Base-by-base conservation (phyloP, 2,888 invertebrate species). In the Drosophila yooni region DNA sequence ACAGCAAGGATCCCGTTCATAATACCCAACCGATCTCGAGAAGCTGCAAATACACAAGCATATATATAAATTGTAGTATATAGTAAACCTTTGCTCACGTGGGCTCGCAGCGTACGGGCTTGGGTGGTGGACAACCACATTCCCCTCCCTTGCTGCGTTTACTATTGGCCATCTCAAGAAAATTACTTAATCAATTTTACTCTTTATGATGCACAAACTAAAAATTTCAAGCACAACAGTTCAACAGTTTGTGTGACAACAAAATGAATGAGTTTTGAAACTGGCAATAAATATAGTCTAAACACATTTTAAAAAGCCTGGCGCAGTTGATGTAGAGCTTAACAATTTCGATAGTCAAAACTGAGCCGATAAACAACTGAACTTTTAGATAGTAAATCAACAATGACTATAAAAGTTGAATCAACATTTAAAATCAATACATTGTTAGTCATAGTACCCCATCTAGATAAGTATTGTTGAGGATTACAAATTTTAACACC, bases 1-100 rank as follows among this genome's bases (percentile, higher is more conserved):
- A 3, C 76, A 79, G 43, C 90, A 90, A 1, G 85, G 82, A 70
- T 81, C 70, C 11, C 68, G 31, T 13, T 60, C 72, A 50, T 65
- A 57, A 10, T 71, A 40, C 6, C 67, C 48, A 1, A 69, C 54
- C 21, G 76, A 27, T 2, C 34, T 67, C 1, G 65, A 67, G 29
- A 38, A 51, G 11, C 74, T 74, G 4, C 0, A 34, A 38, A 51
- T 5, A 1, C 0, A 52, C 11, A 53, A 33, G 15, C 7, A 56
- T 43, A 7, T 38, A 15, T 8, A 29, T 13, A 4, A 25, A 25
- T 1, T 2, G 1, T 36, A n/a, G 3, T 21, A 40, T 13, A 6
- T 38, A 2, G 13, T 3, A 38, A 1, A 5, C 13, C 5, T 1
- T 5, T 18, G 5, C 66, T 76, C 21, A 76, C 76, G 67, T 53